Evolutionary conservation across 2,113 vertebrate genomes (phyloP), one percentile per base, ranked within the genome.

Genomic region (Onychostruthus taczanowskii): DNA sequence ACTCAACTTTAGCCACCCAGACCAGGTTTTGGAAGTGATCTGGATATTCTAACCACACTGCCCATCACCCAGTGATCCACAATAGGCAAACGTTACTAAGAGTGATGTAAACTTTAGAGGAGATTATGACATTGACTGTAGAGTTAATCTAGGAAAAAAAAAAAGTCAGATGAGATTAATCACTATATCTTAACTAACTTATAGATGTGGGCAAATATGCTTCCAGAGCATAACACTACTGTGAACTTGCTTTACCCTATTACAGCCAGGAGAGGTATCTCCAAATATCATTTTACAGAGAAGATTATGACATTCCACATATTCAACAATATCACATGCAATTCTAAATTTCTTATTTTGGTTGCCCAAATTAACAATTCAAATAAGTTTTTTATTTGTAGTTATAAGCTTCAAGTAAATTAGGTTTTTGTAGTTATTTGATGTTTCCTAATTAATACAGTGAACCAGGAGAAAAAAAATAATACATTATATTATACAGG

Each of bases 351-450:
- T 58, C 18, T 79, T 78, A 7, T 24, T 72, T 76, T 33, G 5
- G 21, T 78, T 89, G 35, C 28, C 74, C 26, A 47, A 94, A 55
- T 9, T 66, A 96, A 75, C 18, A 85, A 73, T 82, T 95, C 52
- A 94, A 93, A 83, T 73, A 76, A 89, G 10, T 72, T 97, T 84
- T 93, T 95, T 96, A 66, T 87, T 59, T 59, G 56, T 24, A 59
- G 7, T 17, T 59, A 93, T 85, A 95, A 84, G 16, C n/a, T 83
- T 7, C 31, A 81, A 64, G 17, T 73, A 95, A 96, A 93, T 67
- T 87, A 63, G 49, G 8, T 14, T 89, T 88, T 64, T 96, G 59
- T 93, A 96, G 82, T 94, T 96, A 94, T 96, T 94, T 93, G 77
- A 96, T 95, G 47, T 55, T 96, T 97, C 93, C 75, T 96, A 95